Evolutionary conservation across 2,797 vertebrate genomes (phyloP), one percentile per base, ranked within the genome.

Genomic region (Epinephelus awoara): DNA sequence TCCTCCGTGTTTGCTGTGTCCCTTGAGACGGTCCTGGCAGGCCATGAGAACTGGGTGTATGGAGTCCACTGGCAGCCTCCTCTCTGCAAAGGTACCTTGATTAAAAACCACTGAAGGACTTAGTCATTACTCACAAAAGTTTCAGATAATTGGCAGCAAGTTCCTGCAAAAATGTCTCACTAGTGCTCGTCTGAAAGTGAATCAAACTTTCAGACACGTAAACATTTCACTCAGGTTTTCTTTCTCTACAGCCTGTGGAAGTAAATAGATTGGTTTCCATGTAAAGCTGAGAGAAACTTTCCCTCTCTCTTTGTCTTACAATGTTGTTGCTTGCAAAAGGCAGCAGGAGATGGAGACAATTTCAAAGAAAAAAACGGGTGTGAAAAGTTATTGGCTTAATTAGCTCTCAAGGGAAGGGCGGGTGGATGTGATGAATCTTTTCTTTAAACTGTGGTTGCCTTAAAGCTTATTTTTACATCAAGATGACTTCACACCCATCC

Each of bases 21-120:
- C 70, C 92, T 99, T 85, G 98, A 99, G 92, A 97, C 97, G 0
- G 97, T 99, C 4, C 92, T 99, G 91, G 96, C 98, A 67, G 98
- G 98, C 63, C 98, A 99, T 74, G 98, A 99, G 92, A 98, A 97
- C 91, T 97, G 97, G 97, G 97, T 99, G 38, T 98, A 97, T 78
- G 97, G 97, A 42, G 91, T 98, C 82, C 97, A 99, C 90, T 99
- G 98, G 98, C 97, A 98, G 63, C 97, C 97, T 85, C 89, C 97
- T 0, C 87, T 93, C 91, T 89, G 77, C 77, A 95, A 93, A 96
- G 98, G 98, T 99, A 95, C 27, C 6, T 14, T 65, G 9, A 79
- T 64, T 40, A 66, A 70, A 58, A 77, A 57, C 29, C 47, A 46
- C 6, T 14, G n/a, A 72, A 49, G 15, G 40, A n/a, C 42, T 38